Conservation (phyloP, 2,113 vertebrate species). For the Butorides virescens region DNA sequence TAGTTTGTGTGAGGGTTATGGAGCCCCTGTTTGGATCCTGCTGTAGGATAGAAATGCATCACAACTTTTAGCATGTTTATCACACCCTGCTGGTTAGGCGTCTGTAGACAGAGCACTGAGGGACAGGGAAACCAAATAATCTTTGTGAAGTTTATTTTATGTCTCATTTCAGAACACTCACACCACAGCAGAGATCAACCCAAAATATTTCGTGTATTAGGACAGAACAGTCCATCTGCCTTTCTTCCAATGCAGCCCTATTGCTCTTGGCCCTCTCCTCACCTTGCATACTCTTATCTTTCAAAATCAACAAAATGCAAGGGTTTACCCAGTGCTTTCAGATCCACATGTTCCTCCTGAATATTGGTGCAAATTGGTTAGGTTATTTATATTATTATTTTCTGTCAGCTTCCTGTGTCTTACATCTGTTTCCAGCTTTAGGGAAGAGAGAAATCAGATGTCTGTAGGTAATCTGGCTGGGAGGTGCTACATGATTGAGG, state of each 20-base stretch:
- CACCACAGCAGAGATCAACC: neutral
- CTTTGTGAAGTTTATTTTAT: neutral
- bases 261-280: neutral
- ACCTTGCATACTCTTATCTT: neutral
- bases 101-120: neutral
- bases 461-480: neutral
- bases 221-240: neutral
- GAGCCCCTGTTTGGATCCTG: neutral
- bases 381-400: neutral
- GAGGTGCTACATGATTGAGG: neutral
- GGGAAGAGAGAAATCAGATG: neutral
- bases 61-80: neutral
- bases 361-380: neutral
- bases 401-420: neutral
- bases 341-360: neutral
- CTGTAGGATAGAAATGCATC: neutral
- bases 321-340: neutral
- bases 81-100: neutral
- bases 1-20: neutral
- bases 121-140: neutral
- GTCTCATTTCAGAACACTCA: neutral
- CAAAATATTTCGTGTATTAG: neutral
- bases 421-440: neutral
- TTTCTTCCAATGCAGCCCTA: neutral
- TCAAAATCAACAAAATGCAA: neutral